Percentiles rank a stretch among this genome's conserved stretches.
Evolutionary conservation across 2,113 vertebrate genomes (phyloP).

Genomic region (Dermatemys mawii): DNA sequence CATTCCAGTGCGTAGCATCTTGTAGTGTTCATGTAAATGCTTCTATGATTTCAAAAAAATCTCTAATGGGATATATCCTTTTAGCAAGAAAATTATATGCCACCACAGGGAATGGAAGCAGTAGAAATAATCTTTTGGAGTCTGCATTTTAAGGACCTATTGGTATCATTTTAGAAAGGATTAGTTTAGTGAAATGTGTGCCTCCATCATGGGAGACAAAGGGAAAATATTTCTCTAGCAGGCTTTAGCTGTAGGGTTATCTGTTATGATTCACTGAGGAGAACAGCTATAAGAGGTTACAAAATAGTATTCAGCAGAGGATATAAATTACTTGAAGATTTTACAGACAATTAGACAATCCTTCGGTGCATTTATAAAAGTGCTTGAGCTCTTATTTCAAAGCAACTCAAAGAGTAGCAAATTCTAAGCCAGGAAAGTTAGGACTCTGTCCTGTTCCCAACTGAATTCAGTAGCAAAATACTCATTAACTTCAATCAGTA

Average conservation of each 20-base stretch:
- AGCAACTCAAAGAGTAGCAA: not conserved
- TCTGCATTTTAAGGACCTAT: not conserved
- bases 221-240: not conserved
- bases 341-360: conserved; percentile 44
- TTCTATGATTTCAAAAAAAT: not conserved
- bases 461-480: not conserved
- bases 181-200: conserved; percentile 5
- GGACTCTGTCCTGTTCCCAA: not conserved
- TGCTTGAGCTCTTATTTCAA: not conserved
- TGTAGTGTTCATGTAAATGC: not conserved
- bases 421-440: conserved; percentile 2
- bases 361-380: not conserved
- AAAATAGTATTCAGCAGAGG: conserved; percentile 11
- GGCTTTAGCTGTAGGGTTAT: not conserved
- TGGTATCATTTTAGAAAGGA: not conserved
- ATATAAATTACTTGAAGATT: not conserved
- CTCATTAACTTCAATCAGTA: not conserved
- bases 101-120: not conserved
- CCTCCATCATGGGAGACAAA: conserved; percentile 35
- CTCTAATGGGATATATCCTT: not conserved
- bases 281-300: conserved; percentile 1
- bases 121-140: conserved; percentile 12
- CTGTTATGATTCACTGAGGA: conserved; percentile 22
- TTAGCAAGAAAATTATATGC: conserved; percentile 6
- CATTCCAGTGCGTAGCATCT: conserved; percentile 13